Evolutionary conservation across 1,140 invertebrate species (phyloP).

Genomic region (Copidosoma floridanum): DNA sequence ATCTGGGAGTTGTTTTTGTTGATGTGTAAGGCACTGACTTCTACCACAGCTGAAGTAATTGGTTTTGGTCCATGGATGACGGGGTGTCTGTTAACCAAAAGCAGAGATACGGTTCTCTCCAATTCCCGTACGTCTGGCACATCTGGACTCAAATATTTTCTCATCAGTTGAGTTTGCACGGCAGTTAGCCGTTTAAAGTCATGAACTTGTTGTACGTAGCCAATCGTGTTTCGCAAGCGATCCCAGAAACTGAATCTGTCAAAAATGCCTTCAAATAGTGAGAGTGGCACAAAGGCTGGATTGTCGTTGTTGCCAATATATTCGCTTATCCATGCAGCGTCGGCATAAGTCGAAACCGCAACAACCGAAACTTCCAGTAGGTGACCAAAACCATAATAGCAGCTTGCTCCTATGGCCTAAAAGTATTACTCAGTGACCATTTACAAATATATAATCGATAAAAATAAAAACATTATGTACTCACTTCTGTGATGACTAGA

Average conservation of each 20-base stretch:
- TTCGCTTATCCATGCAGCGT: conserved; percentile 62
- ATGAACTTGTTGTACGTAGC: neutral
- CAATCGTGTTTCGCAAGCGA: conserved; percentile 46
- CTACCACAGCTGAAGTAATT: conserved; percentile 51
- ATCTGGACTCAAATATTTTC: conserved; percentile 49
- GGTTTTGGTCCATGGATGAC: conserved; percentile 51
- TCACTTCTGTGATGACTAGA: too few species aligned
- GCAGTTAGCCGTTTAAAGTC: conserved; percentile 26
- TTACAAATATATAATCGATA: conserved; percentile 12
- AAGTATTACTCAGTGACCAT: conserved; percentile 44
- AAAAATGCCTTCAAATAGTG: conserved; percentile 46
- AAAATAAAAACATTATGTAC: conserved; percentile 3
- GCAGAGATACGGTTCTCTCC: conserved; percentile 48
- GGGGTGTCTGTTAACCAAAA: conserved; percentile 59
- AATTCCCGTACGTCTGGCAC: conserved; percentile 41
- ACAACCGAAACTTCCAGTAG: conserved; percentile 61
- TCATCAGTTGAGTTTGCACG: conserved; percentile 30
- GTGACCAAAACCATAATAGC: conserved; percentile 58
- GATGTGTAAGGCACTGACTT: conserved; percentile 63
- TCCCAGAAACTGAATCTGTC: conserved; percentile 64
- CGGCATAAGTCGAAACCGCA: conserved; percentile 60
- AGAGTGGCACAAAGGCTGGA: conserved; percentile 35
- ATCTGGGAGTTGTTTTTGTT: conserved; percentile 14
- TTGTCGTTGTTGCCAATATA: conserved; percentile 56
- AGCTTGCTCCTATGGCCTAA: conserved; percentile 42